Evolutionary conservation across 2,888 invertebrate species (phyloP), one percentile per base, ranked within the genome.

Genomic region (Caenorhabditis sp.): DNA sequence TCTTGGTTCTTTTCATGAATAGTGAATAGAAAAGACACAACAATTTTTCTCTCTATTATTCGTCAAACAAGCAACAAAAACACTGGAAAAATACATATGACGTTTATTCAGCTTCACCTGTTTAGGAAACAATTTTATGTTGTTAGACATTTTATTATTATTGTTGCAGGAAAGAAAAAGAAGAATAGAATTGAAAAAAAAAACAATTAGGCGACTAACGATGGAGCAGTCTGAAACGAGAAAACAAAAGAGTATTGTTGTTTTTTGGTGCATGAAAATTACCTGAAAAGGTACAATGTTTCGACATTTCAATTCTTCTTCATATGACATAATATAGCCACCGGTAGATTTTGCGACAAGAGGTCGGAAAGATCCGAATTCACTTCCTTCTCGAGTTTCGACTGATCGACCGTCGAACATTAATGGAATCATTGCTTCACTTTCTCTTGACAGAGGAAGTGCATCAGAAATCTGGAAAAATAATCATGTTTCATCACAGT

Each of bases 281-380:
- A 78, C 80, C 81, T 85, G 85, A 77, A 79, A 84, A 56, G 84
- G 84, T 53, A 85, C 70, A 31, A 80, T 77, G 60, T 73, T 69
- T 62, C 76, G 70, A 64, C 85, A 84, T 53, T 76, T 72, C 38
- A 80, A 26, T 59, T 85, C 85, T 49, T 85, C 82, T 12, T 75
- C 70, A 57, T 72, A 81, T 27, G 81, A 78, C 79, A 82, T 84
- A 10, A 72, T 49, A 66, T 78, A 81, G 50, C 84, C 85, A 21
- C 84, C 85, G 17, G 70, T 78, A 1, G 82, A 69, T 26, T 77
- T 74, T 53, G 72, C 53, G 38, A 80, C 66, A 23, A 83, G 58
- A 5, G 85, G 85, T 0, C 85, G 67, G 78, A 84, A 85, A 10
- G 84, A 75, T 64, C 79, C 79, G 38, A 79, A 79, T 57, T 79